These are phyloP conservation scores for Benitochromis conjunctus DNA, from an alignment of 2,113 vertebrate species.

Conservation along the genomic window DNA sequence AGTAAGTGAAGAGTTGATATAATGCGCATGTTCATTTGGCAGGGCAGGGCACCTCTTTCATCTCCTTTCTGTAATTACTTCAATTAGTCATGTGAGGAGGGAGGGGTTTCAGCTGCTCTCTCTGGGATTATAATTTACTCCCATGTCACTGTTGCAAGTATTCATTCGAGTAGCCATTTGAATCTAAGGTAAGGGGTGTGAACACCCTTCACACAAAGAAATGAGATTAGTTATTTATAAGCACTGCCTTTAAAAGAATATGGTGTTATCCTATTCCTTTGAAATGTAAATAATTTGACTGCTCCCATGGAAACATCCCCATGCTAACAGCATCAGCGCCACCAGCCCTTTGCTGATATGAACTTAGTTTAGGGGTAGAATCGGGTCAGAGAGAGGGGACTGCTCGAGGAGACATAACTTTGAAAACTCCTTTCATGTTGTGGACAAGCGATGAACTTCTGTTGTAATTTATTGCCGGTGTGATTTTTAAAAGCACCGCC, in stretches of 20 bases:
- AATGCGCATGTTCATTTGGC: not conserved
- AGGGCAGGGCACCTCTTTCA: conserved; percentile 40
- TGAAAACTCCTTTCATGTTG: conserved; percentile 66
- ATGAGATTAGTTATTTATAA: conserved; percentile 10
- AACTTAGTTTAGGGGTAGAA: conserved; percentile 42
- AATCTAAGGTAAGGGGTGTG: not conserved
- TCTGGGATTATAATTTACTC: conserved; percentile 24
- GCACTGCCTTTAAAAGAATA: not conserved
- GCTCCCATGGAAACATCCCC: conserved; percentile 51
- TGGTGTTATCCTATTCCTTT: conserved; percentile 41
- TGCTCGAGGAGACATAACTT: conserved; percentile 46
- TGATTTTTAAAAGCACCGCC: conserved; percentile 68
- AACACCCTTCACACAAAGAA: not conserved
- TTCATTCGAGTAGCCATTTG: not conserved
- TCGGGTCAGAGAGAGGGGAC: conserved; percentile 30
- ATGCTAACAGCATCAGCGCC: conserved; percentile 42
- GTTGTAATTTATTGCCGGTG: conserved; percentile 69
- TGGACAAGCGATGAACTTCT: conserved; percentile 64
- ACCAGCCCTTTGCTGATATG: conserved; percentile 28
- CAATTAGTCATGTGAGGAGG: conserved; percentile 31
- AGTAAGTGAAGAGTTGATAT: conserved; percentile 9
- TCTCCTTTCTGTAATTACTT: conserved; percentile 44
- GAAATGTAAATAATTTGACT: conserved; percentile 59
- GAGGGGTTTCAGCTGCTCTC: conserved; percentile 22
- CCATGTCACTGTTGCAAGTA: conserved; percentile 6